Conservation (phyloP, 2,888 invertebrate genomes). For the Tetragonisca angustula region DNA sequence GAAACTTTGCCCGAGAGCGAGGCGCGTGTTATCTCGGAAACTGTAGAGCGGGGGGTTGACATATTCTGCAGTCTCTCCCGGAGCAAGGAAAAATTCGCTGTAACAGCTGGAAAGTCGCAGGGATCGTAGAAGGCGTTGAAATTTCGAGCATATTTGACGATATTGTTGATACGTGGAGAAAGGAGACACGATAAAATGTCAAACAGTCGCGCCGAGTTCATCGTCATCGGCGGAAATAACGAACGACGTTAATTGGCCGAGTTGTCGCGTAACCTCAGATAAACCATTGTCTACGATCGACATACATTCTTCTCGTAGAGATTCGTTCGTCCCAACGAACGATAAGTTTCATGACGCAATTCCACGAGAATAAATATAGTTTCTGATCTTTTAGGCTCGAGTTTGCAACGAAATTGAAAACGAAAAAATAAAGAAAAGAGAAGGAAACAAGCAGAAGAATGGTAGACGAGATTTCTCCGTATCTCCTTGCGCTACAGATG, state of each 20-base stretch:
- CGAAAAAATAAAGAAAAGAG: too few species aligned
- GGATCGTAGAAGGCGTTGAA: background rate
- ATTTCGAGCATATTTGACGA: background rate
- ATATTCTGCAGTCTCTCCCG: background rate
- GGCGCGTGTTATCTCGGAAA: background rate
- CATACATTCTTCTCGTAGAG: background rate
- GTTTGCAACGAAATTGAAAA: background rate
- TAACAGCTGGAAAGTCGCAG: background rate
- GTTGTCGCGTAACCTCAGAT: slow-evolving; percentile 15
- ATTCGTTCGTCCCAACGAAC: background rate
- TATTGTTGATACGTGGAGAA: background rate
- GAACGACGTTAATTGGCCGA: slow-evolving; percentile 33
- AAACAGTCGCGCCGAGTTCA: slow-evolving; percentile 8
- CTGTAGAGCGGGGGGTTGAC: background rate
- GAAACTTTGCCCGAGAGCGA: background rate
- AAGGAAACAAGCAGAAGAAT: background rate
- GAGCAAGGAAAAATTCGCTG: background rate
- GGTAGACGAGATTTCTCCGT: background rate
- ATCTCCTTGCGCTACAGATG: background rate
- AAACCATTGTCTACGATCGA: slow-evolving; percentile 6
- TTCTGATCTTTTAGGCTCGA: background rate
- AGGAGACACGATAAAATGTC: slow-evolving; percentile 16
- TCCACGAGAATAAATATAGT: background rate
- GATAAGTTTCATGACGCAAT: slow-evolving; percentile 19
- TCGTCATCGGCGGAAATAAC: slow-evolving; percentile 32